Evolutionary conservation across 1,140 invertebrate species (phyloP), one percentile per base, ranked within the genome.

Genomic region (Tetragnatha versicolor): DNA sequence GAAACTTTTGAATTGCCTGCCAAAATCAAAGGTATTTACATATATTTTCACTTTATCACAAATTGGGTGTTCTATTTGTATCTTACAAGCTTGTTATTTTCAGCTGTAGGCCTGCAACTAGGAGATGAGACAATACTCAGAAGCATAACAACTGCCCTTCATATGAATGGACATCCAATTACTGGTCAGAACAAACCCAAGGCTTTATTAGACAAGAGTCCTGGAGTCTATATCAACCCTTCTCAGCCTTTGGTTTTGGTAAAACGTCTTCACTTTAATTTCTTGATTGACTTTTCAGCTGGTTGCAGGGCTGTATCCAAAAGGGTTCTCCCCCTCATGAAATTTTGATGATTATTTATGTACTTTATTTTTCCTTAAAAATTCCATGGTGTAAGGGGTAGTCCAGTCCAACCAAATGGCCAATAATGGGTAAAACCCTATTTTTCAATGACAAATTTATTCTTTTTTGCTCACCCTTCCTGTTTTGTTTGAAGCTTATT

Each of bases 211-310:
- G 91, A 95, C 79, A 96, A 95, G 84, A 98, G 98, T 88, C 94
- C 96, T 0, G 94, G 94, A 27, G 95, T 97, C 65, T 97, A 93
- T 88, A 90, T 98, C 81, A 98, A 99, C 89, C 94, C 96, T 31
- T 94, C 96, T 80, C 97, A 99, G 86, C 97, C 97, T 37, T 88
- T 98, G 45, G 94, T 98, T 83, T 93, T 92, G 87, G 91, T 92
- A 83, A 82, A 80, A n/a, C n/a, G n/a, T n/a, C n/a, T n/a, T n/a
- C n/a, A n/a, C n/a, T n/a, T n/a, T n/a, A n/a, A n/a, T n/a, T n/a
- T n/a, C n/a, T n/a, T n/a, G n/a, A n/a, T n/a, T n/a, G n/a, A n/a
- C n/a, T n/a, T n/a, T n/a, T n/a, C n/a, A n/a, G n/a, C n/a, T n/a
- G n/a, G n/a, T n/a, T n/a, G n/a, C n/a, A n/a, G n/a, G n/a, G n/a